Evolutionary conservation across 2,888 invertebrate species (phyloP).

Genomic region (Dascillus cervinus): DNA sequence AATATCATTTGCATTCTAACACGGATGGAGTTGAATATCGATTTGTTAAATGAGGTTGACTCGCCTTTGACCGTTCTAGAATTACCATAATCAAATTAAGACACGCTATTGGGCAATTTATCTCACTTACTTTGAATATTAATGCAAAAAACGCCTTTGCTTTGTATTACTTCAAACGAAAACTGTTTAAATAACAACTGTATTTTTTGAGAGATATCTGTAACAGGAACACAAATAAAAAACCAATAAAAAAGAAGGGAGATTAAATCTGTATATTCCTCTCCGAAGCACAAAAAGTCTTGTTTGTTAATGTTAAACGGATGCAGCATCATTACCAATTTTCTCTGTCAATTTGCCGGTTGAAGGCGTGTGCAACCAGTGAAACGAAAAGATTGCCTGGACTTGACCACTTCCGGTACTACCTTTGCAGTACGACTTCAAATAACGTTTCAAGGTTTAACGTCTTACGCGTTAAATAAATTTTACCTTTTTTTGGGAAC

Average conservation of each 20-base stretch:
- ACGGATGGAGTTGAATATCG: slow-evolving; percentile 14
- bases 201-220: too few relatives aligned
- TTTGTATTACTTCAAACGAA: too few relatives aligned
- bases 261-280: too few relatives aligned
- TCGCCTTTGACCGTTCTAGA: slow-evolving; percentile 20
- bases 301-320: not conserved
- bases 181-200: too few relatives aligned
- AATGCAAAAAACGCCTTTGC: too few relatives aligned
- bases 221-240: too few relatives aligned
- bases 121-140: slow-evolving; percentile 28
- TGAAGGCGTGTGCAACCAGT: slow-evolving; percentile 16
- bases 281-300: too few relatives aligned
- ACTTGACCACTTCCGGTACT: slow-evolving; percentile 18
- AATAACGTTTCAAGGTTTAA: slow-evolving; percentile 1
- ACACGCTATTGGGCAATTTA: slow-evolving; percentile 33
- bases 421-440: slow-evolving; percentile 4
- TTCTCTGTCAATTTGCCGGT: slow-evolving; percentile 15
- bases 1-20: too few relatives aligned
- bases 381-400: slow-evolving; percentile 17
- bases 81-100: slow-evolving; percentile 32
- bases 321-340: not conserved
- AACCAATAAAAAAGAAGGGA: too few relatives aligned
- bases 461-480: slow-evolving; percentile 5
- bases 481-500: slow-evolving; percentile 3
- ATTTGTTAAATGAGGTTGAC: slow-evolving; percentile 9